phyloP scores from a whole-genome alignment of 2,888 invertebrate genomes.

The Drosophila sordidapex region DNA sequence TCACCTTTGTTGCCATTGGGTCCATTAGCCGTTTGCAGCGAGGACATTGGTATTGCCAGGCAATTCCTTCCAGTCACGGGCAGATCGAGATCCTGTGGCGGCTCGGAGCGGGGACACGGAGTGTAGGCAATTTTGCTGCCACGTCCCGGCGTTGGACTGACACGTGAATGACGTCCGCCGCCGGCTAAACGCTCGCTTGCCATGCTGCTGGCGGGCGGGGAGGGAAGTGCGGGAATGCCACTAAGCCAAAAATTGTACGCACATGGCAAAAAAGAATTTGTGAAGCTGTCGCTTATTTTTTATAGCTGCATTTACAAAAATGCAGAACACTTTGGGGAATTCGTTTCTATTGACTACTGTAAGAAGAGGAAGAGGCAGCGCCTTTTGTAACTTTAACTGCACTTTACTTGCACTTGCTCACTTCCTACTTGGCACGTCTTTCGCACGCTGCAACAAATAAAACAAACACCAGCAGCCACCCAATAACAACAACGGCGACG shows the following conservation, averaged over 20 bases:
- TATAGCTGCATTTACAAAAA: slow-evolving; percentile 23
- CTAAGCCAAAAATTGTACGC: slow-evolving; percentile 7
- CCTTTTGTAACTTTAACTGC: slow-evolving; percentile 43
- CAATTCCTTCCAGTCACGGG: slow-evolving; percentile 76
- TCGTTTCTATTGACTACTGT: slow-evolving; percentile 11
- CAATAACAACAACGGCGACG: slow-evolving; percentile 34
- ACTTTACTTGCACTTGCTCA: slow-evolving; percentile 34
- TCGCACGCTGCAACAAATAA: slow-evolving; percentile 30
- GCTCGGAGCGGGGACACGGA: slow-evolving; percentile 84
- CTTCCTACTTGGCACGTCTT: slow-evolving; percentile 17
- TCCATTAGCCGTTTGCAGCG: slow-evolving; percentile 82
- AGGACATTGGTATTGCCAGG: slow-evolving; percentile 85
- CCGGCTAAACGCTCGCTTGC: slow-evolving; percentile 71
- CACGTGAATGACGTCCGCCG: slow-evolving; percentile 83
- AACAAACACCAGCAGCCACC: slow-evolving; percentile 24
- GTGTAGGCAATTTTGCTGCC: slow-evolving; percentile 84
- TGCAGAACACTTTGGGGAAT: slow-evolving; percentile 19
- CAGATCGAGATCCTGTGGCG: slow-evolving; percentile 82
- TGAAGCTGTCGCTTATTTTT: slow-evolving; percentile 18
- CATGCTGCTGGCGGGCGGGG: slow-evolving; percentile 27
- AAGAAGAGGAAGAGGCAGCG: slow-evolving; percentile 29
- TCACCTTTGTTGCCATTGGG: slow-evolving; percentile 73
- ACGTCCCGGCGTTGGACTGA: slow-evolving; percentile 84
- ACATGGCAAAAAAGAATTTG: slow-evolving; percentile 13
- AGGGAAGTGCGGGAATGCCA: not conserved